Base-by-base conservation (phyloP, 2,797 vertebrate species). In the Gastrophryne carolinensis region DNA sequence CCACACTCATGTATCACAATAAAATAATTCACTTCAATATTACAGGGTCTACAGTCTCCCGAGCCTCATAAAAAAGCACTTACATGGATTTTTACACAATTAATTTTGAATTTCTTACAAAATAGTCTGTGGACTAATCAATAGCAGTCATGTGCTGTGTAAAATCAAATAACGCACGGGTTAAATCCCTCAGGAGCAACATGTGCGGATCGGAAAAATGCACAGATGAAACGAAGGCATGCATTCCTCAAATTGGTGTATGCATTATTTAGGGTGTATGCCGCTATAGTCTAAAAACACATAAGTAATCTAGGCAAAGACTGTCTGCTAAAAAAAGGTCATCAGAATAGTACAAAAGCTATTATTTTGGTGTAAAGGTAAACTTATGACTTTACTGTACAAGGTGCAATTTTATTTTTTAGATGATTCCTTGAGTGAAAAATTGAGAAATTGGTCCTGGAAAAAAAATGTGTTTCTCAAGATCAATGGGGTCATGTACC, bases 41-140 rank as follows among this genome's bases (percentile, higher is more conserved):
- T 70, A 63, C 66, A 32, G 73, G 75, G 63, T 60, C 73, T 68
- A 58, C 60, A 78, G 81, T 80, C 84, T 85, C 84, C n/a, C 0
- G 0, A 82, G 81, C 80, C 84, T 72, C 83, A 85, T 83, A 83
- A 85, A 90, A 90, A 90, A 85, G 75, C 82, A 87, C 80, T 85
- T 84, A 79, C 0, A 15, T 80, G 81, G 79, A 79, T 86, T 86
- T 86, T 85, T 81, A 21, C 85, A 84, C 83, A 85, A 87, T 86
- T 89, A 86, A 87, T 87, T 89, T 84, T 83, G 75, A 81, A 85
- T 81, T 78, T 86, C 78, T 84, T 58, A 50, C 73, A 72, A 86
- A 87, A 85, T 27, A 87, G 32, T 70, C 79, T 74, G 32, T 44
- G 62, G 49, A 0, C 17, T 80, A 81, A 84, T 82, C 79, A 79